Base-by-base conservation (phyloP, 35 echinoderm and acorn worm genomes). In the Ptychodera flava region DNA sequence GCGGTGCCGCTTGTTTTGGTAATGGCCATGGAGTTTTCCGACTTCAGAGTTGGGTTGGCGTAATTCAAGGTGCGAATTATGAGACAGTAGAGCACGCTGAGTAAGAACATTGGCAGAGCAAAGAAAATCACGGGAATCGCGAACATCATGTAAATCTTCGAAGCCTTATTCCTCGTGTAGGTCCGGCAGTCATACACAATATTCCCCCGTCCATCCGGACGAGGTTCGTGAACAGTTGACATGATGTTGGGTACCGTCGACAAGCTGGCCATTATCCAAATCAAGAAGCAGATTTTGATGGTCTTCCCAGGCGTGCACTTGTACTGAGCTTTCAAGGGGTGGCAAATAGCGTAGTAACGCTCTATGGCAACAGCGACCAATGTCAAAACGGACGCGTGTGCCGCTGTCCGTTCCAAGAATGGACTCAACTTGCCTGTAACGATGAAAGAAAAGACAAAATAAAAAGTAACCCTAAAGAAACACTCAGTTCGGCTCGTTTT, bases 271-370 rank as follows among this genome's bases (percentile, higher is more conserved):
- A 94, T 78, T 30, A 94, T 36, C 96, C 96, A 99, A 10, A 91
- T 91, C 6, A 87, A 16, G 28, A 89, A 76, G 78, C 93, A 99
- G 27, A 99, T 89, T 15, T 85, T 77, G 0, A 99, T 33, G 1
- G 96, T 99, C 32, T 92, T 79, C 2, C 85, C 77, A 30, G 92
- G 81, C 0, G 96, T 99, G 86, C 93, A 99, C 52, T 88, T 92
- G 34, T 92, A 94, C 35, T 92, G 90, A 28, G 88, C 96, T 78
- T 92, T 90, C 33, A 99, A 89, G 15, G 96, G 96, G 29, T 88
- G 90, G 37, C 96, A 99, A 38, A 99, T 99, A 33, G 91, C 96
- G 77, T 94, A 99, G 78, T 94, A 94, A 0, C 96, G 81, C 45
- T 99, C 96, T 0, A 92, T 90, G 28, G 96, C 90, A 6, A 99